Base-by-base conservation (phyloP, 2,113 vertebrate genomes). In the Clupea harengus region DNA sequence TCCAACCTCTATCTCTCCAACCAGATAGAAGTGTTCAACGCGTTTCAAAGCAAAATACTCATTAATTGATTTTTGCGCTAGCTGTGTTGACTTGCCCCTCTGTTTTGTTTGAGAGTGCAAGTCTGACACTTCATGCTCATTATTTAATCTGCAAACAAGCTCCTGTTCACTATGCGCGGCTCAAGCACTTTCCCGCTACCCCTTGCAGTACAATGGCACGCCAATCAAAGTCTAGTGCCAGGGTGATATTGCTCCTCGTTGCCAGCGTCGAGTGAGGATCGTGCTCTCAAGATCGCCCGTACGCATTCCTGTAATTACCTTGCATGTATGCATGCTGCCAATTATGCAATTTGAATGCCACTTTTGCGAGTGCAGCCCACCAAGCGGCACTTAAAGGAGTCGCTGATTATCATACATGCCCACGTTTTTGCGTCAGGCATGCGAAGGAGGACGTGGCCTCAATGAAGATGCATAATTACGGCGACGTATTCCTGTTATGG, bases 111-210 rank as follows among this genome's bases (percentile, higher is more conserved):
- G 72, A 78, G 72, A 39, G 72, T 11, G 13, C 25, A 15, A 78
- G 72, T 32, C 25, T 17, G 72, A 39, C 72, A 39, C 72, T 78
- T 78, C 28, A 78, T 4, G 72, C 72, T 78, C 72, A 78, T 78
- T 78, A 78, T 78, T 78, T 39, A 78, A 78, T 78, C 72, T 39
- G 72, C 32, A 78, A 78, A 78, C 72, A 78, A 28, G 28, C 64
- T 78, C 52, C 2, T 18, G 45, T 60, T 45, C 18, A 22, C 28
- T n/a, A 60, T 22, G 60, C 22, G 60, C 22, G 20, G 22, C 22
- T 22, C 22, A 1, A 64, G 22, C 60, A 57, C 52, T 64, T 64
- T n/a, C 6, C 6, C 64, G 9, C 32, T 32, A 78, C 28, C 32
- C 32, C 72, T 11, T 39, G 25, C 25, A 13, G 9, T 44, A 78